Base-by-base conservation (phyloP, 2,797 vertebrate species). In the Cuculus canorus region DNA sequence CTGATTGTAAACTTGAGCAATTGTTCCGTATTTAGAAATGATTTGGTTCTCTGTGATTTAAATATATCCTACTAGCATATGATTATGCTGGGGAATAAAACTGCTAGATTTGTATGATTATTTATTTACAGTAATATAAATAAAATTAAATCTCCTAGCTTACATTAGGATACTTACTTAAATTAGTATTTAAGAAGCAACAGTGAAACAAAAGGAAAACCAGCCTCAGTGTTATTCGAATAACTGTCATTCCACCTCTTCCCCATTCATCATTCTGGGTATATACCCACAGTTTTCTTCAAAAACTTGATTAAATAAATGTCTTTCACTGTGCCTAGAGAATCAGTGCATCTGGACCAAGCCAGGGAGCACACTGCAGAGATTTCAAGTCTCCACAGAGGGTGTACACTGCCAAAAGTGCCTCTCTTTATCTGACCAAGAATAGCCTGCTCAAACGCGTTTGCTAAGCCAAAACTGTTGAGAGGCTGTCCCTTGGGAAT, bases 401-500 rank as follows among this genome's bases (percentile, higher is more conserved):
- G 66, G 85, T 1, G 5, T 12, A n/a, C 1, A 2, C 65, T 94
- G 93, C 79, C 89, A 94, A 80, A 84, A 78, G 43, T 4, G 14
- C 50, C 32, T 83, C 50, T 88, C 80, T 95, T 92, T 79, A 92
- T 92, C 85, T 90, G 87, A 91, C 92, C 89, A 83, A 93, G 91
- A 92, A 93, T 86, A 94, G 82, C 72, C 52, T 3, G 10, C 72
- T 70, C 52, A 32, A 86, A 78, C 0, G 50, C 57, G 69, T 90
- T 64, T 86, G 52, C 87, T 81, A 24, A 96, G 93, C 82, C 89
- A 91, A 89, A 93, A 89, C 50, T 76, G 72, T 17, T 32, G 82
- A 84, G 90, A 93, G 39, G 66, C 84, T 70, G 43, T 52, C 92
- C 76, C 87, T 84, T 1, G 8, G 87, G 93, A 95, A 71, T 60